These are phyloP conservation scores for Pseudobourletiella spinata DNA, from an alignment of 1,140 invertebrate genomes.

Conservation along the genomic window DNA sequence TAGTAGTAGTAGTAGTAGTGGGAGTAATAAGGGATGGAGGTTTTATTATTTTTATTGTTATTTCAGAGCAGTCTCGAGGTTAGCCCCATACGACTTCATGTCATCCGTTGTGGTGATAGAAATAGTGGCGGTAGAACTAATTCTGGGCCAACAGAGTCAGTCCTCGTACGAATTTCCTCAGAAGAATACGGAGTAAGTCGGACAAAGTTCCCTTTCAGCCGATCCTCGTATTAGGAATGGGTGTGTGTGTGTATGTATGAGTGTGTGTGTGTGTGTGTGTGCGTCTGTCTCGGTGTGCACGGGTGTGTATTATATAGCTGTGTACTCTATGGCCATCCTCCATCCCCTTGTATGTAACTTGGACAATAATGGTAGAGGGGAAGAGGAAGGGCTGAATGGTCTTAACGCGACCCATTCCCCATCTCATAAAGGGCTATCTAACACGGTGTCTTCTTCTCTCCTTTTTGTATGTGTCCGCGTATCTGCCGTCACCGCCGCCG, in stretches of 20 bases:
- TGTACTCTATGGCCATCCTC: not conserved
- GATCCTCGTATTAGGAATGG: not conserved
- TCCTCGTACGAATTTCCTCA: conserved; percentile 11
- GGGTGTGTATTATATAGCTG: not conserved
- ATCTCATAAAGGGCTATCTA: no score
- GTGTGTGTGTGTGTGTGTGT: no score
- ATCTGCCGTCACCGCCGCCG: no score
- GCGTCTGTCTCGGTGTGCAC: not conserved
- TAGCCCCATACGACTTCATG: not conserved
- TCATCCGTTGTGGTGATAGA: conserved; percentile 10
- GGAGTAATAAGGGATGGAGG: not conserved
- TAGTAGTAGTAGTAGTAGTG: not conserved
- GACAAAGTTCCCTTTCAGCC: not conserved
- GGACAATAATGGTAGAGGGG: not conserved
- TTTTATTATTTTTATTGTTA: not conserved
- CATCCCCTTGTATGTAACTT: not conserved
- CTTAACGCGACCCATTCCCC: no score
- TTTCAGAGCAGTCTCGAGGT: not conserved
- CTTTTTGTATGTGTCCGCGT: no score
- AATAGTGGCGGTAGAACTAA: not conserved
- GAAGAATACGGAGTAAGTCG: not conserved
- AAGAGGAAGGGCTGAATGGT: no score
- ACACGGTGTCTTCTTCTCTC: no score
- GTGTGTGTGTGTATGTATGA: no score
- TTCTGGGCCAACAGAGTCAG: not conserved